Conservation (phyloP, 2,113 vertebrate genomes). For the Halcyon malimbica region DNA sequence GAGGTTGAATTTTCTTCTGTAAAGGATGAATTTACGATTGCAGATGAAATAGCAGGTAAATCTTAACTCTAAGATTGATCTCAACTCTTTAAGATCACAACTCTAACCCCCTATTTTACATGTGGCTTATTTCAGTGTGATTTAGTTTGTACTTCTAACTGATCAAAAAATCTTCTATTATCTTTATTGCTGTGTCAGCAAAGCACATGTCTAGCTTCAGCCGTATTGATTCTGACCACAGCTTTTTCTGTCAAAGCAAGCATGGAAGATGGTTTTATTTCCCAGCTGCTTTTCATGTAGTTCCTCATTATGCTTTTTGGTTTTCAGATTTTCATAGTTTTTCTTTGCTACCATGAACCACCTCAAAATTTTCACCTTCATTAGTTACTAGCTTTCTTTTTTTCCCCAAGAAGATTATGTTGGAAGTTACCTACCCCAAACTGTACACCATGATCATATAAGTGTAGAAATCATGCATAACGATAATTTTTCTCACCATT, state of each 20-base stretch:
- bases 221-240: not conserved
- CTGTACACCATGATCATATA: not conserved
- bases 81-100: not conserved
- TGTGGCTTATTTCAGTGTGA: not conserved
- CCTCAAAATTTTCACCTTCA: not conserved
- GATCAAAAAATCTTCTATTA: not conserved
- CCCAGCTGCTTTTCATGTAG: not conserved
- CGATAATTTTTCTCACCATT: not conserved
- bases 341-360: not conserved
- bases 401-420: not conserved
- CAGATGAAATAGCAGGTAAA: constrained; percentile 89
- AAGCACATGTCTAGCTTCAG: not conserved
- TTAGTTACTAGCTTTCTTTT: not conserved
- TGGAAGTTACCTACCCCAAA: not conserved
- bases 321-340: not conserved
- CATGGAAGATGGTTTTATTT: not conserved
- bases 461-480: not conserved
- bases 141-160: not conserved
- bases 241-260: not conserved
- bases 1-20: constrained; percentile 86
- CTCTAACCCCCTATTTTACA: not conserved
- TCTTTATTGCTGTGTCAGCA: not conserved
- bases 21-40: constrained; percentile 86
- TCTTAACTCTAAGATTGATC: not conserved
- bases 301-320: not conserved